Conservation (phyloP, 2,797 vertebrate species). For the Anomalospiza imberbis region DNA sequence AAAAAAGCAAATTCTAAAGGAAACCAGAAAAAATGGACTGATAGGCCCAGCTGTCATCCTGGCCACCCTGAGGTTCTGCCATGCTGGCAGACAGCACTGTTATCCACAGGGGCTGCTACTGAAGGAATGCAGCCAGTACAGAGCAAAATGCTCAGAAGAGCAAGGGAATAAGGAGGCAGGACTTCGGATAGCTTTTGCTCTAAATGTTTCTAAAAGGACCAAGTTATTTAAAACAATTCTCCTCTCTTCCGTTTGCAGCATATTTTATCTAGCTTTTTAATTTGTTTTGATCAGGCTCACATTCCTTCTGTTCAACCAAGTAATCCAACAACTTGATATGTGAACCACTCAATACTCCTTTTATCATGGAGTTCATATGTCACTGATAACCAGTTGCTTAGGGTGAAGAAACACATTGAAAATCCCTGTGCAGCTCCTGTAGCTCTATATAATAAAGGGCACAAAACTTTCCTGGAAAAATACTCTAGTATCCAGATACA, state of each 20-base stretch:
- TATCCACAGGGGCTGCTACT: not conserved
- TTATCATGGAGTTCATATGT: not conserved
- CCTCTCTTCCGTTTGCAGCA: not conserved
- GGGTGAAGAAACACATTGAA: not conserved
- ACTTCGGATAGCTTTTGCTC: not conserved
- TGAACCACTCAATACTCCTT: not conserved
- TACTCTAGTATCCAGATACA: not conserved
- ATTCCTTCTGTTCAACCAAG: not conserved
- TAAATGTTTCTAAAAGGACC: not conserved
- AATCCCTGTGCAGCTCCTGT: not conserved
- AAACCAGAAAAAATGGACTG: not conserved
- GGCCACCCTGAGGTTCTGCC: not conserved
- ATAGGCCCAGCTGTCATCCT: not conserved
- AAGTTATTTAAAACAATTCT: not conserved
- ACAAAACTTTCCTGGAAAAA: not conserved
- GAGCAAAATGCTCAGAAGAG: not conserved
- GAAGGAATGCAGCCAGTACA: not conserved
- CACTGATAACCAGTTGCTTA: not conserved
- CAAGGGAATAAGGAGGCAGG: not conserved
- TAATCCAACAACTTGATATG: not conserved
- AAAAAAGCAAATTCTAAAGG: not conserved
- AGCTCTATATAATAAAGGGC: not conserved
- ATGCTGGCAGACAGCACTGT: not conserved
- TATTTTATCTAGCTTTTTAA: slow-evolving; percentile 40
- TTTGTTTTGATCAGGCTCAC: slow-evolving; percentile 7